phyloP scores from a whole-genome alignment of 2,797 vertebrate genomes.

The Microctenopoma lineatum region DNA sequence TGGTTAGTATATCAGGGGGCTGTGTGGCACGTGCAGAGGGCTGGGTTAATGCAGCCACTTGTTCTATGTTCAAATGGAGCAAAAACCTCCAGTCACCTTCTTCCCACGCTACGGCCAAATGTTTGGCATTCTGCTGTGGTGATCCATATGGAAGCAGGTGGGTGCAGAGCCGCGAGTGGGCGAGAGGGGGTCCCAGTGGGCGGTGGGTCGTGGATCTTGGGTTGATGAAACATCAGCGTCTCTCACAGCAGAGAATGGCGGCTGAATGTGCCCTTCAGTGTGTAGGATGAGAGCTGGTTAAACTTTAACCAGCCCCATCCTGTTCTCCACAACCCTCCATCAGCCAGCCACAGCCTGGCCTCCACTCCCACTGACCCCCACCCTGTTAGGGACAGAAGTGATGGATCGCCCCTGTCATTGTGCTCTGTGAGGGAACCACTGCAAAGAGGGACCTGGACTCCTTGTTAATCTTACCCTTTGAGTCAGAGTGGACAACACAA shows the following conservation, averaged over 20 bases:
- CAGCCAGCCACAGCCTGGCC: conserved; percentile 61
- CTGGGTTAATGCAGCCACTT: conserved; percentile 62
- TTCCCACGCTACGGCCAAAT: conserved; percentile 73
- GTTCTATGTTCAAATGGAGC: conserved; percentile 53
- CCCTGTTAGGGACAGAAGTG: conserved; percentile 82
- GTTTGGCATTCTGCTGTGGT: conserved; percentile 34
- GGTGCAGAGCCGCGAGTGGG: conserved; percentile 72
- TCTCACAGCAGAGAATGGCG: conserved; percentile 72
- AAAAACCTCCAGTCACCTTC: conserved; percentile 58
- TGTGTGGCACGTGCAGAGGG: conserved; percentile 65
- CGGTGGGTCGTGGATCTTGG: conserved; percentile 72
- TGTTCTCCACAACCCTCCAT: conserved; percentile 67
- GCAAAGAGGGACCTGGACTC: conserved; percentile 73
- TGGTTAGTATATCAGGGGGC: conserved; percentile 54
- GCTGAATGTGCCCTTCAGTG: conserved; percentile 82
- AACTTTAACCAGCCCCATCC: conserved; percentile 95
- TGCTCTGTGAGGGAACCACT: conserved; percentile 71
- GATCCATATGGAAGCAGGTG: conserved; percentile 75
- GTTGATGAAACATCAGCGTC: conserved; percentile 71
- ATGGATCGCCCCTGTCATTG: conserved; percentile 85
- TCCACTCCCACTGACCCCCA: conserved; percentile 83
- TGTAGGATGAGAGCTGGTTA: conserved; percentile 90
- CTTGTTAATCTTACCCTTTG: conserved; percentile 83
- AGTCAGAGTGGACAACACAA: conserved; percentile 79
- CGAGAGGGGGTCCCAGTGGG: conserved; percentile 77